These are phyloP conservation scores for Mico argentatus DNA, from an alignment of 2,797 vertebrate species.

Conservation along the genomic window DNA sequence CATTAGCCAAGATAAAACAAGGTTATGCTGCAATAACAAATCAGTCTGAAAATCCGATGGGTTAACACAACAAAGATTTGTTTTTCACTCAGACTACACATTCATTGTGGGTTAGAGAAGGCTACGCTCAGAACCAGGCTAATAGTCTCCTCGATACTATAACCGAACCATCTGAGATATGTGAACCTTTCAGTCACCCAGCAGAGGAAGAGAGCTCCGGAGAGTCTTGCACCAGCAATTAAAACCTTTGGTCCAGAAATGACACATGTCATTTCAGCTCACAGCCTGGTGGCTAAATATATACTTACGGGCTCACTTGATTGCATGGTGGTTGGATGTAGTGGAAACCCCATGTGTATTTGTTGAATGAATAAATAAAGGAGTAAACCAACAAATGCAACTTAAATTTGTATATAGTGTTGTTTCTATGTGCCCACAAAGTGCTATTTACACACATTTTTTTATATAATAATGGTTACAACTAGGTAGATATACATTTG, in stretches of 20 bases:
- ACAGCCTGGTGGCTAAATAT: neutral
- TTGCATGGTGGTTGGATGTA: neutral
- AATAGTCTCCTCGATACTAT: neutral
- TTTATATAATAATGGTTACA: neutral
- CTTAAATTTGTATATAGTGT: neutral
- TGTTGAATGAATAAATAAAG: neutral
- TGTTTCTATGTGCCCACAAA: neutral
- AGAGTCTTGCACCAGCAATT: neutral
- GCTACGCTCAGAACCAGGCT: neutral
- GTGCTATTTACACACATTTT: neutral
- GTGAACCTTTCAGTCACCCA: neutral
- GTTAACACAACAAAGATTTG: neutral
- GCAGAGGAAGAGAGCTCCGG: neutral
- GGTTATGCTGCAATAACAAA: neutral
- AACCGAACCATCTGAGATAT: neutral
- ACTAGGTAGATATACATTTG: neutral
- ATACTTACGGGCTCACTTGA: neutral
- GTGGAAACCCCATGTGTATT: neutral
- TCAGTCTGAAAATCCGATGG: neutral
- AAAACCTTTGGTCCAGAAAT: neutral
- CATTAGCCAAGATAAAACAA: neutral
- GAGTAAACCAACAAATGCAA: neutral
- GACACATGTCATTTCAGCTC: neutral
- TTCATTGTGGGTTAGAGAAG: neutral
- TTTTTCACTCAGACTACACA: neutral